Conservation (phyloP, 2,888 invertebrate genomes). For the Eupithecia centaureata region DNA sequence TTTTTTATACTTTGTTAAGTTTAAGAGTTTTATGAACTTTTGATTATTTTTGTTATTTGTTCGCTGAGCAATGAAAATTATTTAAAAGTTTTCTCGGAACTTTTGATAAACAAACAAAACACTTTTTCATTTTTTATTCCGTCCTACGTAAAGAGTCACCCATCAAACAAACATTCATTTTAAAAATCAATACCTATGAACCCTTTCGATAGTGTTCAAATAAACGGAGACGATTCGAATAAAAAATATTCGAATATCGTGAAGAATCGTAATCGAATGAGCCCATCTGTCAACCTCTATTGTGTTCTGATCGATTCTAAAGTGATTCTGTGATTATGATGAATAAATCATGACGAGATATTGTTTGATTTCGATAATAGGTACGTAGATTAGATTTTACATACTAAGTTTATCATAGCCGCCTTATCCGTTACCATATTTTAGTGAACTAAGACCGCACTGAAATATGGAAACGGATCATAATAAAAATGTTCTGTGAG, state of each 20-base stretch:
- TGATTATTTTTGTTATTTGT: too few species aligned
- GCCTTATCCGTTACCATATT: too few species aligned
- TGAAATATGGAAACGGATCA: too few species aligned
- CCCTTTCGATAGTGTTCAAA: slow-evolving; percentile 77
- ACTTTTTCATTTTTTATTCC: slow-evolving; percentile 48
- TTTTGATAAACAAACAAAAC: slow-evolving; percentile 13
- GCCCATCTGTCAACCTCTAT: slow-evolving; percentile 77
- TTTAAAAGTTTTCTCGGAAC: background rate
- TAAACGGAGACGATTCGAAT: slow-evolving; percentile 68
- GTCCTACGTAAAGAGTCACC: slow-evolving; percentile 60
- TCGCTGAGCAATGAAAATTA: too few species aligned
- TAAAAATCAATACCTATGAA: slow-evolving; percentile 80
- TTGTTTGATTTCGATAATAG: slow-evolving; percentile 33
- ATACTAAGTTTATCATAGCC: too few species aligned
- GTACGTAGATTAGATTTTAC: too few species aligned
- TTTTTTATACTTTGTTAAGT: too few species aligned
- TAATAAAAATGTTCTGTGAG: too few species aligned
- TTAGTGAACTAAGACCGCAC: too few species aligned
- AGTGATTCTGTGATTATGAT: slow-evolving; percentile 30
- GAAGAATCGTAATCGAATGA: slow-evolving; percentile 65
- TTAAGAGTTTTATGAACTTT: too few species aligned
- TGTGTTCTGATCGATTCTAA: slow-evolving; percentile 68
- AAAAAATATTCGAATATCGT: slow-evolving; percentile 60
- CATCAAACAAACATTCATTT: slow-evolving; percentile 76
- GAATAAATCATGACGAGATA: slow-evolving; percentile 26